A percentile compares a stretch with the other conserved stretches of the same genome.
Conservation (phyloP, 2,113 vertebrate genomes). For the Alligator sinensis region DNA sequence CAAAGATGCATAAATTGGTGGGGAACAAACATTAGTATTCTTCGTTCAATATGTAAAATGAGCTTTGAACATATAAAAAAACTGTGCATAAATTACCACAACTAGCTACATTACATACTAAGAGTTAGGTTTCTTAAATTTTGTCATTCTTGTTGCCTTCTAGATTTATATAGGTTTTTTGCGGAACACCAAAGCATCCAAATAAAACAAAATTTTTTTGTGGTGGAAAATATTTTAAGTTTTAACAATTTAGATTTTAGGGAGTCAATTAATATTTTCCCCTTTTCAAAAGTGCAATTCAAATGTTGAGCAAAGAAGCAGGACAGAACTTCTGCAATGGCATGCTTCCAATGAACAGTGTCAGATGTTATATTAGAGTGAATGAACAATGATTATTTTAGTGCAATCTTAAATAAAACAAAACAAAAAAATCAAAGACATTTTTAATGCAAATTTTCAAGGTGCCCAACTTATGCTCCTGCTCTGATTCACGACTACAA, state of each 20-base stretch:
- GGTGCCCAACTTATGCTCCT: neutral
- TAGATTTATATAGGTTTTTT: too few relatives aligned
- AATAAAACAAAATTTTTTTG: too few relatives aligned
- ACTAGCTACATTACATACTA: too few relatives aligned
- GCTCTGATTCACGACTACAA: neutral
- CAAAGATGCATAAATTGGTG: too few relatives aligned
- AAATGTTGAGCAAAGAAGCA: neutral
- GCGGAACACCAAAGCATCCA: too few relatives aligned
- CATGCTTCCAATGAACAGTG: neutral
- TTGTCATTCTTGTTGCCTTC: too few relatives aligned
- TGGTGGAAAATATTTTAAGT: too few relatives aligned
- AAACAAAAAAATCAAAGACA: neutral
- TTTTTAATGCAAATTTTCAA: neutral
- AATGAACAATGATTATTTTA: neutral
- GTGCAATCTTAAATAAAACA: neutral
- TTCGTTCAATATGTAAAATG: too few relatives aligned
- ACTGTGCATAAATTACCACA: too few relatives aligned
- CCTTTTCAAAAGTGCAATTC: neutral
- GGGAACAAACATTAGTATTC: too few relatives aligned
- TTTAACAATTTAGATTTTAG: neutral
- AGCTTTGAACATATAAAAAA: too few relatives aligned
- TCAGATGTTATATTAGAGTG: neutral
- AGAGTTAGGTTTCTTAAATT: too few relatives aligned
- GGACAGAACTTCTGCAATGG: neutral
- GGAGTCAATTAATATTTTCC: neutral